Conservation (phyloP, 2,888 invertebrate genomes). For the Papilio protenor region DNA sequence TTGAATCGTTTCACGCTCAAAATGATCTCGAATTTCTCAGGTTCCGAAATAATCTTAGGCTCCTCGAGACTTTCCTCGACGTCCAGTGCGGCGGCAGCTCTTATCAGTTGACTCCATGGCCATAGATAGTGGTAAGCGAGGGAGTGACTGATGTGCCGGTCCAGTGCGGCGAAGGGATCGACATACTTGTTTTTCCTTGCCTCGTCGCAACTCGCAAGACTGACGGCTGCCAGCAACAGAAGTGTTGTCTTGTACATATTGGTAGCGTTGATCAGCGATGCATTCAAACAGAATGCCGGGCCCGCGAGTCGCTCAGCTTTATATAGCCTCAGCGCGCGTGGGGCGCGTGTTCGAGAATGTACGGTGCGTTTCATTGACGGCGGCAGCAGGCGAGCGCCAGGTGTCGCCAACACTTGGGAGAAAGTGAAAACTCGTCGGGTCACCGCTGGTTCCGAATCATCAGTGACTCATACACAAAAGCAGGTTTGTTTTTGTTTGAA, state of each 20-base stretch:
- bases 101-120: slow-evolving; percentile 77
- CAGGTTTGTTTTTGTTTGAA: slow-evolving; percentile 45
- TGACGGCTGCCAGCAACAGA: slow-evolving; percentile 60
- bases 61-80: slow-evolving; percentile 68
- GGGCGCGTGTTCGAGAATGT: slow-evolving; percentile 75
- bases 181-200: slow-evolving; percentile 59
- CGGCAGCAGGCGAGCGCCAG: slow-evolving; percentile 69
- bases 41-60: slow-evolving; percentile 70
- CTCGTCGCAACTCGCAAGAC: slow-evolving; percentile 59
- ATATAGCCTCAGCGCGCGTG: slow-evolving; percentile 71
- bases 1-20: slow-evolving; percentile 71
- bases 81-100: slow-evolving; percentile 68
- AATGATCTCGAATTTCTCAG: slow-evolving; percentile 67
- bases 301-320: slow-evolving; percentile 57
- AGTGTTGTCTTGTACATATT: slow-evolving; percentile 68
- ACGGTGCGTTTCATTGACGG: slow-evolving; percentile 69
- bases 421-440: slow-evolving; percentile 51
- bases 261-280: slow-evolving; percentile 49
- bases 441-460: slow-evolving; percentile 46
- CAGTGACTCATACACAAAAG: slow-evolving; percentile 48
- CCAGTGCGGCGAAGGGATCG: slow-evolving; percentile 71
- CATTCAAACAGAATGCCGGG: slow-evolving; percentile 55
- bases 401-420: slow-evolving; percentile 65
- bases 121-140: slow-evolving; percentile 73
- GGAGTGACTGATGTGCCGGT: slow-evolving; percentile 70